Conservation (phyloP, 2,888 invertebrate species). For the Agapostemon virescens region DNA sequence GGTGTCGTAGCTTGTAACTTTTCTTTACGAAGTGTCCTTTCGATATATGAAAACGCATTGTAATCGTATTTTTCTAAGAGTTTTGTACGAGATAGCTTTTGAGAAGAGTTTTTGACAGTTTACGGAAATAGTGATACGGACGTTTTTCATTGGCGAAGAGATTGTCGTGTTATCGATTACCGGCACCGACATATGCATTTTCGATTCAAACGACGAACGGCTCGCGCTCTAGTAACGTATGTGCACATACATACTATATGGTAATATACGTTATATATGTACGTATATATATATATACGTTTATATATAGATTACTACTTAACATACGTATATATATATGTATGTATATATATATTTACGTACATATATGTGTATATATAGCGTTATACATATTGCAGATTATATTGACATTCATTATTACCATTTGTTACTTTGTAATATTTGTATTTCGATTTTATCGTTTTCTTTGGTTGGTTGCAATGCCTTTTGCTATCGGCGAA, state of each 20-base stretch:
- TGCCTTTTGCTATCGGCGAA: slow-evolving; percentile 65
- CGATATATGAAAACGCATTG: neutral
- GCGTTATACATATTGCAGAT: slow-evolving; percentile 58
- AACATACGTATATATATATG: slow-evolving; percentile 54
- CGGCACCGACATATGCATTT: neutral
- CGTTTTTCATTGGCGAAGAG: neutral
- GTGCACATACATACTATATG: slow-evolving; percentile 65
- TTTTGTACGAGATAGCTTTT: neutral
- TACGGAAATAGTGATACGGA: neutral
- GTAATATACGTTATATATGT: slow-evolving; percentile 65
- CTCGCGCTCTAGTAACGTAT: slow-evolving; percentile 17
- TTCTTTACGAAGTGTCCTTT: neutral
- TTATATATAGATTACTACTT: slow-evolving; percentile 40
- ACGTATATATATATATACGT: slow-evolving; percentile 54
- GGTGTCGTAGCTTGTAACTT: neutral
- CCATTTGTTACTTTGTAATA: slow-evolving; percentile 67
- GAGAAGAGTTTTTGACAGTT: too few relatives aligned
- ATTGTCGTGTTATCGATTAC: neutral
- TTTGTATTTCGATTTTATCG: slow-evolving; percentile 69
- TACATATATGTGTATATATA: slow-evolving; percentile 63
- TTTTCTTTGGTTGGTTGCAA: slow-evolving; percentile 71
- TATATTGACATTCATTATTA: slow-evolving; percentile 67
- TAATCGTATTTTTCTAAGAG: neutral
- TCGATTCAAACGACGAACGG: neutral
- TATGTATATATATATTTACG: slow-evolving; percentile 50